Evolutionary conservation across 2,113 vertebrate species (phyloP), one percentile per base, ranked within the genome.

Genomic region (Scartelaos histophorus): DNA sequence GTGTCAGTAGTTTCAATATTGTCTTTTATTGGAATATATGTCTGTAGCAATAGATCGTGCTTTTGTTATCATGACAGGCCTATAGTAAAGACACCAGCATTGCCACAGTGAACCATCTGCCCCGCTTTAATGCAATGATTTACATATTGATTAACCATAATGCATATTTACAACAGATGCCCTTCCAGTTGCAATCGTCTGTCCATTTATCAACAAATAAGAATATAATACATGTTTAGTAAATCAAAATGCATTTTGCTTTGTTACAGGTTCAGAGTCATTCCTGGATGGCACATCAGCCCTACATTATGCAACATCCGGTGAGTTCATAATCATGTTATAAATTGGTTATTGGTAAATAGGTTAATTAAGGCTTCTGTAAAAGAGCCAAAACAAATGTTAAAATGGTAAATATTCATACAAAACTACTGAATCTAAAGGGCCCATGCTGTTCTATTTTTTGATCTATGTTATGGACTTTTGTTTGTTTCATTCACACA

Each of bases 301-400:
- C 97, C 1, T 99, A 98, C 69, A 97, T 99, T 91, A 97, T 99
- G 94, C 98, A 98, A 91, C 98, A 98, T 92, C 96, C 97, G 67
- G 97, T 99, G 95, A 97, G 97, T 87, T 49, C 85, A 38, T 67
- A 67, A 54, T 6, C 35, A 38, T 38, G 2, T 38, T 38, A 38
- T 38, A 38, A 7, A 38, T 38, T 38, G 35, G 5, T 2, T 1
- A 38, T 1, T 7, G 35, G 35, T 38, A 38, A 38, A 38, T 5
- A 38, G 35, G 35, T 38, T 7, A 38, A 38, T 38, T 38, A 38
- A 38, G 35, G 35, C 5, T 38, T 5, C 35, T 38, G 5, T 4
- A 38, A 38, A 1, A 7, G 35, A 38, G 35, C 35, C 35, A 38
- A 38, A 38, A 38, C 35, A 47, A 47, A 47, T 2, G 46, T n/a